Evolutionary conservation across 2,888 invertebrate species (phyloP), one percentile per base, ranked within the genome.

Genomic region (Amphimallon solstitiale): DNA sequence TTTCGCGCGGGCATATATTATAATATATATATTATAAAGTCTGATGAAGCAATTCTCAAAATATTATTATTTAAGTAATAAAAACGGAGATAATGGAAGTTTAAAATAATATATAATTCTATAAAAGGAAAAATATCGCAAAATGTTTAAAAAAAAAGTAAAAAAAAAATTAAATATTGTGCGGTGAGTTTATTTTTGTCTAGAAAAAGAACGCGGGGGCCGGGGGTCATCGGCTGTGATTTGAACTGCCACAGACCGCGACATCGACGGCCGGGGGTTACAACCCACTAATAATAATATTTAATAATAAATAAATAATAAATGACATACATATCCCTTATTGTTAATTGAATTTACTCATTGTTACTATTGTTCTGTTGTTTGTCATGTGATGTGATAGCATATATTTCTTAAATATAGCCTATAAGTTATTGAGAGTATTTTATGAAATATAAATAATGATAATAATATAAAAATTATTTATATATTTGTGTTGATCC

Each of bases 21-120:
- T 65, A 77, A 76, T 73, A 78, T 78, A 80, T 81, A 81, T 81
- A 78, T 79, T 79, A 79, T 79, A 79, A 83, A 83, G 83, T 83
- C 83, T 83, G 83, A 83, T 80, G 79, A 81, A 82, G 81, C 82
- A 82, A 82, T 82, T 82, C 83, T 83, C 82, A 82, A 80, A 81
- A 81, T 81, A 81, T 82, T 81, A 81, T 82, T 79, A 79, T 81
- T 81, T 81, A 81, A 81, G 79, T 78, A 78, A 72, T 70, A 71
- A 71, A 75, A 74, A 72, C 70, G 71, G 52, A 61, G 68, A 70
- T 29, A 71, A 71, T 71, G 70, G 67, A 71, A 72, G 69, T 72
- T 70, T 72, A 73, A 72, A 73, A 73, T 17, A 68, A 67, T 68
- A 70, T 71, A 68, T 70, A 71, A 65, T 66, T 59, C 21, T 65